Evolutionary conservation across 2,113 vertebrate species (phyloP), one percentile per base, ranked within the genome.

Genomic region (Gymnocephalus cernua): DNA sequence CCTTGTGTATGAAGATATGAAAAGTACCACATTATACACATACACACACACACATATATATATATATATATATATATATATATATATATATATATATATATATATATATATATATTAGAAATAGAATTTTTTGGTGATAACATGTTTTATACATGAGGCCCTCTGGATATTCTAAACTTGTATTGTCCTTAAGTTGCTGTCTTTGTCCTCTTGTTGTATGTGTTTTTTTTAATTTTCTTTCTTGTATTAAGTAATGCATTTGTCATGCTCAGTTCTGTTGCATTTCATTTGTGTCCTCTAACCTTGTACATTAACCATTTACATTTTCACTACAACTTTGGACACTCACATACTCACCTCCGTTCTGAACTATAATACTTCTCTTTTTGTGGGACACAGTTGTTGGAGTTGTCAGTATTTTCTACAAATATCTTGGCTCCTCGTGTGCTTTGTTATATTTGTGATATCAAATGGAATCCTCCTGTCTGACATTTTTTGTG

Each of bases 351-450:
- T 2, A n/a, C 66, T 73, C 41, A 13, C 47, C 6, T 80, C n/a
- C 21, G 7, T 59, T 58, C 19, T 58, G 16, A 54, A 75, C 23
- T 72, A n/a, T 27, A 13, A 59, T 64, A 19, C 54, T 54, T 41
- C 6, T 32, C 6, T 84, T 74, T 41, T 64, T 61, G 27, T 58
- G 29, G 69, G 59, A 23, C 21, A 54, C 21, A 1, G 27, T 44
- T 2, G 48, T 38, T 64, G 29, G 27, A 61, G 9, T 65, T 54
- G 6, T 57, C 5, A 7, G 4, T 54, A 18, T 62, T 73, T 45
- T 47, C 38, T 54, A 16, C 57, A 73, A 77, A 73, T 85, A 65
- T 82, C 38, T 80, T 57, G 57, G 29, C 29, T 84, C 23, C 23
- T 29, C 5, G 13, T 45, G n/a, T 25, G 29, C 14, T 74, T 54